Conservation (phyloP, 2,113 vertebrate species). For the Scomber scombrus region DNA sequence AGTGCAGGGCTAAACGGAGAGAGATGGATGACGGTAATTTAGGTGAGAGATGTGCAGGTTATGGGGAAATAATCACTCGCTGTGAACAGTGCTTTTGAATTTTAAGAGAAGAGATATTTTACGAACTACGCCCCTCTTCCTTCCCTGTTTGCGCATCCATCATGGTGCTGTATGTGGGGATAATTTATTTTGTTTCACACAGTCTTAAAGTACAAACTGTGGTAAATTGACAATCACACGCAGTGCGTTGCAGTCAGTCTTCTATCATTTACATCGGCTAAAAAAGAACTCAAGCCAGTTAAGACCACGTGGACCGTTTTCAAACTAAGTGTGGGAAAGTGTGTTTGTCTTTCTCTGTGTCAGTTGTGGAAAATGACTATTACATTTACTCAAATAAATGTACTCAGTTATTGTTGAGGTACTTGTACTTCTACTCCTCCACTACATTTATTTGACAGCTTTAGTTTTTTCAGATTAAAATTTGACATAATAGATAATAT, state of each 20-base stretch:
- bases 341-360: neutral
- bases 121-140: slow-evolving; percentile 18
- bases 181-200: slow-evolving; percentile 35
- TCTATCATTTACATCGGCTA: slow-evolving; percentile 11
- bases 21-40: slow-evolving; percentile 82
- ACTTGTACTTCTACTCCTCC: too few relatives aligned
- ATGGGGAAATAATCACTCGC: slow-evolving; percentile 75
- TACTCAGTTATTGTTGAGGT: too few relatives aligned
- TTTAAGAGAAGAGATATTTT: slow-evolving; percentile 56
- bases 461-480: too few relatives aligned
- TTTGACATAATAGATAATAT: too few relatives aligned
- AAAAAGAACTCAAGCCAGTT: slow-evolving; percentile 5
- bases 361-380: too few relatives aligned
- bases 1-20: slow-evolving; percentile 42
- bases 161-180: slow-evolving; percentile 6
- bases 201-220: slow-evolving; percentile 28
- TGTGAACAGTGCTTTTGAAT: slow-evolving; percentile 67
- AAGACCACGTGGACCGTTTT: neutral
- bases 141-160: slow-evolving; percentile 44
- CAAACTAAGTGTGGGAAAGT: neutral
- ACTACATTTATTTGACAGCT: too few relatives aligned
- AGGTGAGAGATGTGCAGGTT: slow-evolving; percentile 75
- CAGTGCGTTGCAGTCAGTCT: neutral
- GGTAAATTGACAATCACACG: slow-evolving; percentile 14
- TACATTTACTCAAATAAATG: too few relatives aligned